Evolutionary conservation across 1,140 invertebrate genomes (phyloP).

Genomic region (Himalopsyche phryganea): DNA sequence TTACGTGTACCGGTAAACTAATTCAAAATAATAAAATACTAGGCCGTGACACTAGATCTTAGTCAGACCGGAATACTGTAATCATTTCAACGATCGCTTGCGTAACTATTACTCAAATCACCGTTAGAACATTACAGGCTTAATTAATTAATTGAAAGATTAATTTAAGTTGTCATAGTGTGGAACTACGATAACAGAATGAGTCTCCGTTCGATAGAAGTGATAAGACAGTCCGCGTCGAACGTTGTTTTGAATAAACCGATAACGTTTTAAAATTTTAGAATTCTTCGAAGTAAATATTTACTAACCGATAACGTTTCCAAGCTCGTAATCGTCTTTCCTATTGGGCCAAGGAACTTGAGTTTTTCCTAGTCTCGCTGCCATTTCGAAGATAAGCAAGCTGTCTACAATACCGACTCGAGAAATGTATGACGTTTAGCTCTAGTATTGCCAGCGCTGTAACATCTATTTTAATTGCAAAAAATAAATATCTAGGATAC

Average conservation of each 20-base stretch:
- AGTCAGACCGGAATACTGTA: too few relatives aligned
- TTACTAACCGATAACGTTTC: conserved; percentile 86
- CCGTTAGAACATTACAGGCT: too few relatives aligned
- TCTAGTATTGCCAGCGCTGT: too few relatives aligned
- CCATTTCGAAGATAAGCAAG: conserved; percentile 56
- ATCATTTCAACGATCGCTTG: too few relatives aligned
- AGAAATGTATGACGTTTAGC: too few relatives aligned
- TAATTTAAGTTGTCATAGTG: conserved; percentile 11
- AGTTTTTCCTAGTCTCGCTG: conserved; percentile 58
- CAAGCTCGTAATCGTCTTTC: conserved; percentile 91
- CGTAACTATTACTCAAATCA: too few relatives aligned
- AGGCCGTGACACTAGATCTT: too few relatives aligned
- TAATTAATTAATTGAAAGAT: conserved; percentile 14
- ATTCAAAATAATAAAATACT: too few relatives aligned
- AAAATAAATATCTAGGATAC: too few relatives aligned
- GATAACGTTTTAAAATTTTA: background rate
- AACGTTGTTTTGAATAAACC: conserved; percentile 11
- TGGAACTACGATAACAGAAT: conserved; percentile 9
- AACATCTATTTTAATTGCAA: too few relatives aligned
- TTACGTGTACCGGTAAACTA: too few relatives aligned
- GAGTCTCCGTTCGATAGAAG: conserved; percentile 5
- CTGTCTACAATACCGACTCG: conserved; percentile 12
- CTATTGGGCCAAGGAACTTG: conserved; percentile 82
- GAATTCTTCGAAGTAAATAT: conserved; percentile 2
- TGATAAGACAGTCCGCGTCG: conserved; percentile 15